These are phyloP conservation scores for Arvicanthis niloticus DNA, from an alignment of 2,113 vertebrate species.

Conservation along the genomic window DNA sequence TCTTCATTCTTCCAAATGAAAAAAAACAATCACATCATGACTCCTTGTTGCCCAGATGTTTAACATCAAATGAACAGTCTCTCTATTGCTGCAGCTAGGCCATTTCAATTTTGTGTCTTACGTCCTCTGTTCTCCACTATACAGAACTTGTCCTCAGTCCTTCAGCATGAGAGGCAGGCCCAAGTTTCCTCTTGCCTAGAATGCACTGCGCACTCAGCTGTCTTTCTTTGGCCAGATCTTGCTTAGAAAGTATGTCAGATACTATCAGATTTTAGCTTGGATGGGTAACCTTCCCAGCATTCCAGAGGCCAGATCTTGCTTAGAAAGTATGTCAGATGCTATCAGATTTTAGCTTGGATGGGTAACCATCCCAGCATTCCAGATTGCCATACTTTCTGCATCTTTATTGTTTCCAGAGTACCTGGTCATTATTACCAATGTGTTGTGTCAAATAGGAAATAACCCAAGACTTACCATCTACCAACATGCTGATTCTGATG, in stretches of 20 bases:
- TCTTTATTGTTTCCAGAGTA: background rate
- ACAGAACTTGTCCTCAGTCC: background rate
- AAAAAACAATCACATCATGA: background rate
- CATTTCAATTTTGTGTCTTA: background rate
- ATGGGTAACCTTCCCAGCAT: background rate
- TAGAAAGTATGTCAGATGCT: background rate
- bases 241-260: background rate
- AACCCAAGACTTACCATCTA: background rate
- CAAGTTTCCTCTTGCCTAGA: background rate
- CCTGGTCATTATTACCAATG: background rate
- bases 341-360: background rate
- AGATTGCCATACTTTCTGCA: background rate
- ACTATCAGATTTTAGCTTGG: background rate
- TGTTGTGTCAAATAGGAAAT: background rate
- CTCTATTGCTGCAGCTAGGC: background rate
- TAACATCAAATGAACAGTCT: conserved; percentile 23
- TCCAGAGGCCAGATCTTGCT: background rate
- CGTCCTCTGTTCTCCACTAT: background rate
- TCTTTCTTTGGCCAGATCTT: background rate
- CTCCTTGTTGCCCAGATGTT: background rate
- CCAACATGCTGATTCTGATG: background rate
- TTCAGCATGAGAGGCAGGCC: background rate
- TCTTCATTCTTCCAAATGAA: conserved; percentile 31
- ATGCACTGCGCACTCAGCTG: background rate
- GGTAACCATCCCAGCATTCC: background rate